Percentiles rank a stretch among this genome's conserved stretches.
phyloP scores from a whole-genome alignment of 2,113 vertebrate genomes.

The Delphinapterus leucas region DNA sequence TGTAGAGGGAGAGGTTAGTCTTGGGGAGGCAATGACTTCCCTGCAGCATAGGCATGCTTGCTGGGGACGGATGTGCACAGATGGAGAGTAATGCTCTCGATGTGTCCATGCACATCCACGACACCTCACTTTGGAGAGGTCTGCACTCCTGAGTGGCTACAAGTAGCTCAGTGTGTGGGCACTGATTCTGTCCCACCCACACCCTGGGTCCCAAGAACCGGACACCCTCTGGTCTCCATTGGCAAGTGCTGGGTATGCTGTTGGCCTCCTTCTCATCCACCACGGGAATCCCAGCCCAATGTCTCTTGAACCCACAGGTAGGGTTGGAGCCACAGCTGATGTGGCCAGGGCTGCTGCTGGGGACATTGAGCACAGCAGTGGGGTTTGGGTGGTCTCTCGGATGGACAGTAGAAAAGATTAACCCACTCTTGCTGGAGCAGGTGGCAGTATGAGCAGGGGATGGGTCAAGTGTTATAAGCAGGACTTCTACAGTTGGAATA shows the following conservation, averaged over 20 bases:
- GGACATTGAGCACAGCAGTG: neutral
- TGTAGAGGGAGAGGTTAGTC: neutral
- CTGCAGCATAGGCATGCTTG: neutral
- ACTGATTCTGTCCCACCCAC: neutral
- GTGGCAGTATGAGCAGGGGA: too few relatives aligned
- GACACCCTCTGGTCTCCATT: neutral
- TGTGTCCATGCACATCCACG: neutral
- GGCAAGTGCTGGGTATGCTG: neutral
- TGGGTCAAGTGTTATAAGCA: neutral
- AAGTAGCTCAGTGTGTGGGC: neutral
- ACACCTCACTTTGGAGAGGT: neutral
- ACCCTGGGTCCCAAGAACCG: neutral
- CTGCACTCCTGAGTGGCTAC: neutral
- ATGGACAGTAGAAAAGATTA: neutral
- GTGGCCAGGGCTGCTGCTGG: neutral
- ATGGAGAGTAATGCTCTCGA: too few relatives aligned
- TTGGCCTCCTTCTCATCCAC: neutral
- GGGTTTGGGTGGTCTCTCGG: rapidly evolving
- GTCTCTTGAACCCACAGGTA: neutral
- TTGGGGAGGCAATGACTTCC: neutral
- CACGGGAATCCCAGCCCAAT: neutral
- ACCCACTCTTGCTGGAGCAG: too few relatives aligned
- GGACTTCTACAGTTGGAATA: too few relatives aligned
- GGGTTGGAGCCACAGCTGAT: neutral
- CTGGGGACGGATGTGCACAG: neutral